Conservation (phyloP, 1,140 invertebrate species). For the Cyphomyrmex costatus region DNA sequence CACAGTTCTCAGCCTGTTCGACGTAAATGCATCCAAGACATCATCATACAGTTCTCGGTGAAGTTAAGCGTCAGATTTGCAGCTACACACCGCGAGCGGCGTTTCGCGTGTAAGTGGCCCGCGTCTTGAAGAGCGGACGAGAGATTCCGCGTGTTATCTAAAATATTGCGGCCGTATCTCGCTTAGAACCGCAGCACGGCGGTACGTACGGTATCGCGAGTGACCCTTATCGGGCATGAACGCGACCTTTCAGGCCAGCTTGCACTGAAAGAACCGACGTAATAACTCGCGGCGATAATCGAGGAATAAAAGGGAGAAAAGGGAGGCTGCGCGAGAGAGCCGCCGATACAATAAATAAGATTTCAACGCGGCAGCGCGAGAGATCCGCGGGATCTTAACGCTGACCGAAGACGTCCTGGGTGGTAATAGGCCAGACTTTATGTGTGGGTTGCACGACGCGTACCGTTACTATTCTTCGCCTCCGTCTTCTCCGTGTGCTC, state of each 20-base stretch:
- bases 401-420: slow-evolving; percentile 72
- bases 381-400: slow-evolving; percentile 66
- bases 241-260: slow-evolving; percentile 75
- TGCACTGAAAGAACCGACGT: slow-evolving; percentile 77
- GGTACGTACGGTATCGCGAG: slow-evolving; percentile 70
- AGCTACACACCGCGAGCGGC: slow-evolving; percentile 53
- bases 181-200: slow-evolving; percentile 60
- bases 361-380: slow-evolving; percentile 71
- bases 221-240: slow-evolving; percentile 78
- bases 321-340: slow-evolving; percentile 58
- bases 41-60: slow-evolving; percentile 62
- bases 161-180: slow-evolving; percentile 77
- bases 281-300: slow-evolving; percentile 80
- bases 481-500: slow-evolving; percentile 24
- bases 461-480: slow-evolving; percentile 57
- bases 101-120: slow-evolving; percentile 47
- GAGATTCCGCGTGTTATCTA: slow-evolving; percentile 68
- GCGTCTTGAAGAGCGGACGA: slow-evolving; percentile 64
- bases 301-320: slow-evolving; percentile 52
- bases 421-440: slow-evolving; percentile 76
- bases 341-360: slow-evolving; percentile 79
- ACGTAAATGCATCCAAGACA: slow-evolving; percentile 65
- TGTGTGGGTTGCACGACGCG: slow-evolving; percentile 67
- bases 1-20: slow-evolving; percentile 19
- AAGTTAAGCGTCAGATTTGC: slow-evolving; percentile 65